Base-by-base conservation (phyloP, 2,797 vertebrate species). In the Xerus rutilus region DNA sequence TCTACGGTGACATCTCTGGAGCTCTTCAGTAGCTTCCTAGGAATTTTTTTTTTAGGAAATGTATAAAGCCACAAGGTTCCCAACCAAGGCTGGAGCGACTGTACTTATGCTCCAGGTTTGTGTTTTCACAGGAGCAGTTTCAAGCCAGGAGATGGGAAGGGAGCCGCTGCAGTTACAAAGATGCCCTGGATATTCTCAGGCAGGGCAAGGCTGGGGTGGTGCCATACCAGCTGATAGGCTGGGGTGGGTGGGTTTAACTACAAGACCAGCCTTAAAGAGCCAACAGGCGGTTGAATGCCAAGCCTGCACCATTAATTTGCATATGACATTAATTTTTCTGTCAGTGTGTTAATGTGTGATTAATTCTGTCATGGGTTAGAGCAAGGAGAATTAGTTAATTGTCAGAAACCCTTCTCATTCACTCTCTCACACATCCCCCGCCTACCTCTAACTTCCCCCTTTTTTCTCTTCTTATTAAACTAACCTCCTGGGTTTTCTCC, bases 271-370 rank as follows among this genome's bases (percentile, higher is more conserved):
- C 98, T 99, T 98, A 98, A 98, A 98, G 99, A 99, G 98, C 98
- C 99, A 99, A 99, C 98, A 98, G 98, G 98, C 97, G 98, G 98
- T 97, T 92, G 93, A 93, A 97, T 86, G 91, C 95, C 95, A 96
- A 97, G 97, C 97, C 98, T 98, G 98, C 98, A 97, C 98, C 98
- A 98, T 98, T 98, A 97, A 99, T 99, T 99, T 99, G 98, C 98
- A 99, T 99, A 98, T 98, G 98, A 97, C 98, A 98, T 98, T 98
- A 98, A 98, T 98, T 98, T 97, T 97, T 96, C 97, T 98, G 98
- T 98, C 98, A 98, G 91, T 93, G 96, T 97, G 97, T 97, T 98
- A 98, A 98, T 96, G 96, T 98, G 96, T 97, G 96, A 98, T 97
- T 98, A 98, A 97, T 97, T 97, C 97, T 97, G 97, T 98, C 97